phyloP scores from a whole-genome alignment of 2,113 vertebrate genomes.

The Girardinichthys multiradiatus region DNA sequence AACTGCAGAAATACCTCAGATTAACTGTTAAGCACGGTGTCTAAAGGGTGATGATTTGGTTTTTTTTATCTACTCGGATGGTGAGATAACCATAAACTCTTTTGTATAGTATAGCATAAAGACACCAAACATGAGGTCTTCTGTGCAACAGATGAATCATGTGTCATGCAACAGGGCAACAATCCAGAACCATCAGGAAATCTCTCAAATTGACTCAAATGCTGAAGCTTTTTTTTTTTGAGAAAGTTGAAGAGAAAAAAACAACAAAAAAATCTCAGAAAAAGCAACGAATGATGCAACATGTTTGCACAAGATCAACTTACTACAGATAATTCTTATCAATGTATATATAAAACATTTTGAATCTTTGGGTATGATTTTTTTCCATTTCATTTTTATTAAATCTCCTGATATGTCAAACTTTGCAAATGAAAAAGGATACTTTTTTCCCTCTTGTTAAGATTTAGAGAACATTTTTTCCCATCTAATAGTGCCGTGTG shows the following conservation, averaged over 20 bases:
- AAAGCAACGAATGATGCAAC: background rate
- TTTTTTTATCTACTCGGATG: too few relatives aligned
- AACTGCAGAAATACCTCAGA: background rate
- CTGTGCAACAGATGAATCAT: background rate
- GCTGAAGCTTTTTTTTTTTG: background rate
- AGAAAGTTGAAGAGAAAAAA: background rate
- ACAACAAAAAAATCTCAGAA: background rate
- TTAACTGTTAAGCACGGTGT: background rate
- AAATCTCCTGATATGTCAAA: background rate
- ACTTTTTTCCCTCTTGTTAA: conserved; percentile 4
- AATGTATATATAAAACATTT: background rate
- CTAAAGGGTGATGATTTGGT: background rate
- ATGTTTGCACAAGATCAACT: background rate
- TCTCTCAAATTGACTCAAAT: background rate
- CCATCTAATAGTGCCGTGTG: conserved; percentile 15
- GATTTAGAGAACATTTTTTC: conserved; percentile 2
- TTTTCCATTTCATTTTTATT: background rate
- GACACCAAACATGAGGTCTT: background rate
- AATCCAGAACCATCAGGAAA: background rate
- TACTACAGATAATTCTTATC: background rate
- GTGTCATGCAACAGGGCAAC: background rate
- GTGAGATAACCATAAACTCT: too few relatives aligned
- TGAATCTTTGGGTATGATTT: background rate
- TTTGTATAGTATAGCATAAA: too few relatives aligned
- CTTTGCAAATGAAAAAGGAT: background rate